These are phyloP conservation scores for Oreonectes daqikongensis DNA, from an alignment of 2,797 vertebrate species.

Conservation along the genomic window DNA sequence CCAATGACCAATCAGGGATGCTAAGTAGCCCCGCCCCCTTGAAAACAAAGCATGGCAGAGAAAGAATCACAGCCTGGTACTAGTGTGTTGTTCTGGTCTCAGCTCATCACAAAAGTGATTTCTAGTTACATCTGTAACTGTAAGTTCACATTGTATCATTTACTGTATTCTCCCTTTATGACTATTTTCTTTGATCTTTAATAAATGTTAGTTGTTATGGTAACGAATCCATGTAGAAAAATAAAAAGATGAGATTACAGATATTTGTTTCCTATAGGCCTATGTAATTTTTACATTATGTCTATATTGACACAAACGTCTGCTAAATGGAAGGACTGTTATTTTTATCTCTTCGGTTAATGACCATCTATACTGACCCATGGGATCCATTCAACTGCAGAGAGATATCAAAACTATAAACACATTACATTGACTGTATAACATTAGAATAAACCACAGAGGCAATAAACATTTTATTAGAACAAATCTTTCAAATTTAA, in stretches of 20 bases:
- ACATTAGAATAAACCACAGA: not conserved
- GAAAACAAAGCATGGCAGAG: conserved; percentile 26
- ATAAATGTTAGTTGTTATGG: conserved; percentile 23
- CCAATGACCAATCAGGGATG: conserved; percentile 25
- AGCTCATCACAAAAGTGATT: conserved; percentile 4
- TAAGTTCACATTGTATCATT: not conserved
- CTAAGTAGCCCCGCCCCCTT: not conserved
- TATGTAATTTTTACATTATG: too few species aligned
- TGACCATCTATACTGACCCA: not conserved
- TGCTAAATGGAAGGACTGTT: too few species aligned
- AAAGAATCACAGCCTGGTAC: conserved; percentile 36
- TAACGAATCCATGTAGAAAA: conserved; percentile 6
- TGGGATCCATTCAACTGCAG: not conserved
- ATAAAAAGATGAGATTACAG: not conserved
- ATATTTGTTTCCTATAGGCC: not conserved
- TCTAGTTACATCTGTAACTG: not conserved
- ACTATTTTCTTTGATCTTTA: conserved; percentile 15
- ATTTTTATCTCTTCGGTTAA: not conserved
- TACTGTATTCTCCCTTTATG: not conserved
- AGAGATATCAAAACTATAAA: not conserved
- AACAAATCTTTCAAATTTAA: not conserved
- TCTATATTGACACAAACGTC: too few species aligned
- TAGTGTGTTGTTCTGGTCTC: not conserved
- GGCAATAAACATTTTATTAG: too few species aligned
- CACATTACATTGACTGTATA: not conserved